Evolutionary conservation across 2,113 vertebrate species (phyloP).

Genomic region (Capreolus pygargus): DNA sequence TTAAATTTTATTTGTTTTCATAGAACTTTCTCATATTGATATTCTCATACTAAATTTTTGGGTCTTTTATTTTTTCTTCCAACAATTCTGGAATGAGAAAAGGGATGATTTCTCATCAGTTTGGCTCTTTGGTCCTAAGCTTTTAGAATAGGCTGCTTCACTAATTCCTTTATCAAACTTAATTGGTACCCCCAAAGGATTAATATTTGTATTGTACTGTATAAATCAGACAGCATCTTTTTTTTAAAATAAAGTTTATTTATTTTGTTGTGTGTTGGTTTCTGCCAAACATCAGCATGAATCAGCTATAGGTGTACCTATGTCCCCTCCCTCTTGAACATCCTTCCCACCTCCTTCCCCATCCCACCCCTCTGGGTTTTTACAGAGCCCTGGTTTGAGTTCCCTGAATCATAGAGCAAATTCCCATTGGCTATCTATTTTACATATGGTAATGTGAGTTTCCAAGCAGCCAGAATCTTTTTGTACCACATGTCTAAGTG

Average conservation of each 20-base stretch:
- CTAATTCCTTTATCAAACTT: neutral
- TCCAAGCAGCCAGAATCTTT: neutral
- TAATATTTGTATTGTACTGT: neutral
- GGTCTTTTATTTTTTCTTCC: neutral
- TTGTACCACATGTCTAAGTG: neutral
- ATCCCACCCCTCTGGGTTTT: neutral
- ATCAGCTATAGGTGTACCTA: neutral
- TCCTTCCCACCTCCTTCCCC: neutral
- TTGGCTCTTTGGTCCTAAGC: neutral
- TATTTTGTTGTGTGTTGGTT: neutral
- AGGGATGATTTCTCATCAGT: neutral
- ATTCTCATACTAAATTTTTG: neutral
- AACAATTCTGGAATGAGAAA: neutral
- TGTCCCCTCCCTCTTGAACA: neutral
- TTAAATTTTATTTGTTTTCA: neutral
- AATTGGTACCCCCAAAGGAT: neutral
- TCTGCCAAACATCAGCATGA: neutral
- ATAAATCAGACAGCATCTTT: neutral
- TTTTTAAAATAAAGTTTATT: neutral
- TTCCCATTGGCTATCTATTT: neutral
- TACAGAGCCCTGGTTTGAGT: neutral
- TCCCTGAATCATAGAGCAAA: neutral
- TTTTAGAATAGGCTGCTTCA: neutral
- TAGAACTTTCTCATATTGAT: neutral
- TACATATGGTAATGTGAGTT: neutral